Conservation (phyloP, 92 coral and sea anemone genomes). For the Umimayanthus kanabou region DNA sequence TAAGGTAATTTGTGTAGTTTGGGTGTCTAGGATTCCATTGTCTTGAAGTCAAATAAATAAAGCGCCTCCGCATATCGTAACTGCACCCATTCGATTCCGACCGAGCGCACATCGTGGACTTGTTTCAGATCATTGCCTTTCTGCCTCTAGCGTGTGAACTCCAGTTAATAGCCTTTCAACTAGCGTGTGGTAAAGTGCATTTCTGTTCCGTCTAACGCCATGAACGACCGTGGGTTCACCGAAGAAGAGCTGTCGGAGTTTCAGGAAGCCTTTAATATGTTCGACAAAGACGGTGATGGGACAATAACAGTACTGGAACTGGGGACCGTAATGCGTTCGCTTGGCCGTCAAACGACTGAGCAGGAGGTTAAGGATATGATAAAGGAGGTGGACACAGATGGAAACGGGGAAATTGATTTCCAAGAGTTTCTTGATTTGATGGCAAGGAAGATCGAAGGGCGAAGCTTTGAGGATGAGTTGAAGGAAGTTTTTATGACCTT, state of each 20-base stretch:
- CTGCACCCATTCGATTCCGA: conserved; percentile 14
- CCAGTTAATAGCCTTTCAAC: neutral
- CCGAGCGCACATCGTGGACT: conserved; percentile 15
- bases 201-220: conserved; percentile 17
- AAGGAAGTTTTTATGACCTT: conserved; percentile 44
- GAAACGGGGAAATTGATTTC: conserved; percentile 41
- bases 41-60: conserved; percentile 21
- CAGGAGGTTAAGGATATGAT: conserved; percentile 50
- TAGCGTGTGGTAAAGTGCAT: neutral
- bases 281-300: conserved; percentile 55
- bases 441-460: conserved; percentile 41
- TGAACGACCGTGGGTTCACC: conserved; percentile 30
- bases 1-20: conserved; percentile 31
- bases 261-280: conserved; percentile 46
- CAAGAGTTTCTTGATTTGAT: conserved; percentile 44
- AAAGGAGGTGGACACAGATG: conserved; percentile 51
- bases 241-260: conserved; percentile 39
- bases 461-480: conserved; percentile 43
- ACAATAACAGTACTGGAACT: conserved; percentile 41
- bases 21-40: conserved; percentile 43
- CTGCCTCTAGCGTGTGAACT: conserved; percentile 5
- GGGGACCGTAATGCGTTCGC: conserved; percentile 43
- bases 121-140: conserved; percentile 22
- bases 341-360: conserved; percentile 47
- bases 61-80: neutral